Percentiles rank a stretch among this genome's conserved stretches.
These are phyloP conservation scores for Hypena proboscidalis DNA, from an alignment of 2,888 invertebrate species.

Conservation along the genomic window DNA sequence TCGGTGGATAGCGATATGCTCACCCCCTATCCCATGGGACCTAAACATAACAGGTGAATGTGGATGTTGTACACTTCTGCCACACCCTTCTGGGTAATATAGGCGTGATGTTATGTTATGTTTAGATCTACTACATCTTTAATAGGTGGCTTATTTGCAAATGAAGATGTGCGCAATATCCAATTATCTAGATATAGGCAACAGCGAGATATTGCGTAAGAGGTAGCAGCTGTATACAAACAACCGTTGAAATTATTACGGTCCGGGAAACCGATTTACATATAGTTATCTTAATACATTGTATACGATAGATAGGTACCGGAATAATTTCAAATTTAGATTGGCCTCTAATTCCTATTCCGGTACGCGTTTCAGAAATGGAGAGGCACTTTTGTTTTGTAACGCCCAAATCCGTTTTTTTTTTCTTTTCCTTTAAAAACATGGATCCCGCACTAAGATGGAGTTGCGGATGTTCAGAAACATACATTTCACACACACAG, in stretches of 20 bases:
- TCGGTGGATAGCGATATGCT: too few species aligned
- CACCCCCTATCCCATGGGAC: too few species aligned
- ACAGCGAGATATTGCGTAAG: slow-evolving; percentile 26
- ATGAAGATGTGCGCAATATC: slow-evolving; percentile 19
- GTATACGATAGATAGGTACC: slow-evolving; percentile 34
- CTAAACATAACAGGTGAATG: too few species aligned
- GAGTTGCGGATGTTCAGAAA: background rate
- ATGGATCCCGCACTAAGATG: background rate
- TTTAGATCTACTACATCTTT: too few species aligned
- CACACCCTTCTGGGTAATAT: too few species aligned
- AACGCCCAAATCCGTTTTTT: slow-evolving; percentile 2
- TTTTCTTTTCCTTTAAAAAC: too few species aligned
- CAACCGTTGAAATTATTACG: slow-evolving; percentile 44
- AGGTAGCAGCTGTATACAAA: slow-evolving; percentile 39
- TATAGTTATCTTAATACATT: slow-evolving; percentile 42
- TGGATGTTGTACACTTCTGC: too few species aligned
- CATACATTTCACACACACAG: too few species aligned
- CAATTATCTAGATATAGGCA: slow-evolving; percentile 20
- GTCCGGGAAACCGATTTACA: slow-evolving; percentile 36
- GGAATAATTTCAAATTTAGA: slow-evolving; percentile 45
- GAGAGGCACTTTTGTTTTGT: slow-evolving; percentile 11
- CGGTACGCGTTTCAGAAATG: slow-evolving; percentile 8
- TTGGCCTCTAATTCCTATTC: slow-evolving; percentile 34
- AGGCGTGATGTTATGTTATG: too few species aligned
- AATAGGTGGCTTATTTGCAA: slow-evolving; percentile 6